Conservation (phyloP, 2,888 invertebrate species). For the Steromphala cineraria region DNA sequence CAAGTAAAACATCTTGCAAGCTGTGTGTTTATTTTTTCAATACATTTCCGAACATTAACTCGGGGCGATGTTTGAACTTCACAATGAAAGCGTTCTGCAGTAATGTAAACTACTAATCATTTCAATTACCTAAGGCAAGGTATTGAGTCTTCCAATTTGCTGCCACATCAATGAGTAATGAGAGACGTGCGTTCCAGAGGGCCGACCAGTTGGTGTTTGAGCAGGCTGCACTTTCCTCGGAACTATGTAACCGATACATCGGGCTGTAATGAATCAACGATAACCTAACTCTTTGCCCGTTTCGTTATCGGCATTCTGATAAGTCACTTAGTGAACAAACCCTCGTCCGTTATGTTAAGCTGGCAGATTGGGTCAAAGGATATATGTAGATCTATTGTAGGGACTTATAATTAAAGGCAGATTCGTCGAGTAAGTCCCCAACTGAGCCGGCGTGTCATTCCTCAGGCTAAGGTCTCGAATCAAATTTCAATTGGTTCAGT, state of each 20-base stretch:
- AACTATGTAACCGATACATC: not conserved
- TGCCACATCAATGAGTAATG: too few relatives aligned
- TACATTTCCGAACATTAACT: too few relatives aligned
- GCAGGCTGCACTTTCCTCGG: too few relatives aligned
- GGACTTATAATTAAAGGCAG: not conserved
- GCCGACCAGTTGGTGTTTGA: too few relatives aligned
- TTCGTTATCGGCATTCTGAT: not conserved
- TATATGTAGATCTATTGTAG: not conserved
- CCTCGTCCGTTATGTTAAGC: not conserved
- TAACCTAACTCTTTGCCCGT: not conserved
- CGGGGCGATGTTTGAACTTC: too few relatives aligned
- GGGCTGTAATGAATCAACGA: not conserved
- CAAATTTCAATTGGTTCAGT: not conserved
- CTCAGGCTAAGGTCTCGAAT: not conserved
- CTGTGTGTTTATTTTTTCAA: too few relatives aligned
- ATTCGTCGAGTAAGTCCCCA: not conserved
- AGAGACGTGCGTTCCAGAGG: too few relatives aligned
- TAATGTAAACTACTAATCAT: too few relatives aligned
- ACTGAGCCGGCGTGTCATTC: not conserved
- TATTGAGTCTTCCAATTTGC: too few relatives aligned
- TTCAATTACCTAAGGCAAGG: too few relatives aligned
- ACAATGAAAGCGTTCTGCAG: too few relatives aligned
- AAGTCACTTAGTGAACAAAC: not conserved
- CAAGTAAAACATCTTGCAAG: too few relatives aligned
- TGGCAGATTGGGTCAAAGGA: slow-evolving; percentile 2